Evolutionary conservation across 2,113 vertebrate genomes (phyloP).

Genomic region (Pangasianodon hypophthalmus): DNA sequence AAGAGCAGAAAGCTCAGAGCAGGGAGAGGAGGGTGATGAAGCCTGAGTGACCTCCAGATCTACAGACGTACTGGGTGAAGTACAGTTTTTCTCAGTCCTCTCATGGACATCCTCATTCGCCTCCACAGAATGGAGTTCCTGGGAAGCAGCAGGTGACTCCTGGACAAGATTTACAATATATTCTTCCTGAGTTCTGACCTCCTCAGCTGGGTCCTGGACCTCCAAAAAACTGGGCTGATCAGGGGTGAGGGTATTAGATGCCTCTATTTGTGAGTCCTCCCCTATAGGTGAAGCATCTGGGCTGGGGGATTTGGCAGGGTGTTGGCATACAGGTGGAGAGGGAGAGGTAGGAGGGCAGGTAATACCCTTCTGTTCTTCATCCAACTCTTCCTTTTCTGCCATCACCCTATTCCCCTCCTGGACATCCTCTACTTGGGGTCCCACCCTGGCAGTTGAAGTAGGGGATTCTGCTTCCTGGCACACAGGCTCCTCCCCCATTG

Average conservation of each 20-base stretch:
- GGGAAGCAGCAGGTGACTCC: slow-evolving; percentile 1
- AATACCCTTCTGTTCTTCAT: slow-evolving; percentile 11
- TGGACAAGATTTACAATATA: slow-evolving; percentile 31
- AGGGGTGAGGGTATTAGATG: slow-evolving; percentile 53
- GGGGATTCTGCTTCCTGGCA: slow-evolving; percentile 36
- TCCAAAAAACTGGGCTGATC: slow-evolving; percentile 51
- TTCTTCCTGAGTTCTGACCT: slow-evolving; percentile 49
- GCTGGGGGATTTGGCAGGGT: slow-evolving; percentile 41
- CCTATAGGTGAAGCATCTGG: neutral
- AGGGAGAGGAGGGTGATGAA: slow-evolving; percentile 23
- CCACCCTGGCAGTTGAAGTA: slow-evolving; percentile 34
- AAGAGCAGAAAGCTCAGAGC: neutral
- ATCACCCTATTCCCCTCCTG: slow-evolving; percentile 41
- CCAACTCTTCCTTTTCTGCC: slow-evolving; percentile 9
- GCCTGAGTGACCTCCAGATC: slow-evolving; percentile 14
- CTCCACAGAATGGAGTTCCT: slow-evolving; percentile 17
- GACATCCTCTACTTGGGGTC: slow-evolving; percentile 56
- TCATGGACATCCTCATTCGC: slow-evolving; percentile 3
- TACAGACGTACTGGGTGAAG: neutral
- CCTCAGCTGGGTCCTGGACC: slow-evolving; percentile 59
- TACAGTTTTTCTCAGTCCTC: slow-evolving; percentile 15
- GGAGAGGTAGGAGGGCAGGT: neutral
- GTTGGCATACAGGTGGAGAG: slow-evolving; percentile 14
- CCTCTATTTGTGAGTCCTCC: slow-evolving; percentile 50
- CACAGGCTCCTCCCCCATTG: slow-evolving; percentile 51